Base-by-base conservation (phyloP, 2,797 vertebrate species). In the Eptatretus atami region DNA sequence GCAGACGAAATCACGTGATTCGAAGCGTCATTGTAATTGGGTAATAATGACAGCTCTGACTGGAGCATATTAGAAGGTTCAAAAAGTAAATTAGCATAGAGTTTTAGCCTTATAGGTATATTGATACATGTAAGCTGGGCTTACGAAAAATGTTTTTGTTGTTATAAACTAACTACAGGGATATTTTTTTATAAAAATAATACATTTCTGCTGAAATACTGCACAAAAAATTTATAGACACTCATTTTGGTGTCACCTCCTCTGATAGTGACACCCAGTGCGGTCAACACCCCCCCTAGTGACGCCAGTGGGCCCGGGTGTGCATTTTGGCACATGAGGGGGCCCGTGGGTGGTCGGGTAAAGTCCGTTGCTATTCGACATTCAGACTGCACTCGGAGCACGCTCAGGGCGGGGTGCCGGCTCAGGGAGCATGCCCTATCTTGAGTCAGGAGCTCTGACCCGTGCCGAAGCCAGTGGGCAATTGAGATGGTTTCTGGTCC, bases 121-220 rank as follows among this genome's bases (percentile, higher is more conserved):
- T 19, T 19, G 19, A 19, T 19, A 19, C 19, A 19, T 19, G 19
- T 19, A 19, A 19, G 19, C 19, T 19, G 19, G 19, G 54, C 54
- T 57, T 57, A 57, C 54, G 15, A 57, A 57, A 57, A 57, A 57
- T 57, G 54, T 57, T 57, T 57, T 57, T 57, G 54, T 57, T 57
- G 54, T 57, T 57, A 57, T 57, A 5, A 5, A 19, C 19, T 19
- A 19, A 19, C 19, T 19, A 57, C 54, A 57, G 54, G 54, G 54
- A 57, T 57, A 57, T 57, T 57, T 57, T 57, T 57, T 14, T 15
- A 57, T 14, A 57, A 19, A 57, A 57, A 14, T 57, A 57, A 13
- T 13, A 19, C 2, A 19, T 19, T 19, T 19, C 19, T 19, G 19
- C 19, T 19, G 19, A 19, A 19, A 19, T 2, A 57, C 13, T 13